These are phyloP conservation scores for Germaria angustata DNA, from an alignment of 2,888 invertebrate genomes.

Conservation along the genomic window DNA sequence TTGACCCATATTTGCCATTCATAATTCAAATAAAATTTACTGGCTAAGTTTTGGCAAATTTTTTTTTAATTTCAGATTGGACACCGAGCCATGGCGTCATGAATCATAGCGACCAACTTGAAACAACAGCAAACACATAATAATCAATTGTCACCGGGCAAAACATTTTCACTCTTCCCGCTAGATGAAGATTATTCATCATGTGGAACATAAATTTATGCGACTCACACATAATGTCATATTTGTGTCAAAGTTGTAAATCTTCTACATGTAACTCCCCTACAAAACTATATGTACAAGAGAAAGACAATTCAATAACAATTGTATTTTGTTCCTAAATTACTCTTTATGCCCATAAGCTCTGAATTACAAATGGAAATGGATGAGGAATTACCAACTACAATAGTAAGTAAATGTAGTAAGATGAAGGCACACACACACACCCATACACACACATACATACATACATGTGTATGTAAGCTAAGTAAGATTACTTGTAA, in stretches of 20 bases:
- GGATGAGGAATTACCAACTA: not conserved
- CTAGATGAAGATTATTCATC: too few species aligned
- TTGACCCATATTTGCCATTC: too few species aligned
- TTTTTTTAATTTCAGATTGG: too few species aligned
- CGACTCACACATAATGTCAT: not conserved
- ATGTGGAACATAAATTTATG: not conserved
- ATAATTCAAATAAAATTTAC: too few species aligned
- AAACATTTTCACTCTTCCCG: too few species aligned
- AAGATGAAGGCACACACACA: not conserved
- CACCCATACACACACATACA: not conserved
- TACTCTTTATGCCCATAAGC: not conserved
- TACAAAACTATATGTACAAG: not conserved
- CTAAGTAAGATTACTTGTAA: not conserved
- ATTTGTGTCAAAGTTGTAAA: not conserved
- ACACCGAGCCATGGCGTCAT: too few species aligned
- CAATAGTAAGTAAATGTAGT: not conserved
- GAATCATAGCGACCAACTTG: too few species aligned
- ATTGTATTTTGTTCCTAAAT: not conserved
- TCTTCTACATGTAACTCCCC: not conserved
- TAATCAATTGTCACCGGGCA: too few species aligned
- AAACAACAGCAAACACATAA: too few species aligned
- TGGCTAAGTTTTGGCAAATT: too few species aligned
- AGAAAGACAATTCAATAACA: not conserved
- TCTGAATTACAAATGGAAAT: not conserved
- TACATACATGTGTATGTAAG: not conserved